Evolutionary conservation across 2,113 vertebrate species (phyloP), one percentile per base, ranked within the genome.

Genomic region (Merops nubicus): DNA sequence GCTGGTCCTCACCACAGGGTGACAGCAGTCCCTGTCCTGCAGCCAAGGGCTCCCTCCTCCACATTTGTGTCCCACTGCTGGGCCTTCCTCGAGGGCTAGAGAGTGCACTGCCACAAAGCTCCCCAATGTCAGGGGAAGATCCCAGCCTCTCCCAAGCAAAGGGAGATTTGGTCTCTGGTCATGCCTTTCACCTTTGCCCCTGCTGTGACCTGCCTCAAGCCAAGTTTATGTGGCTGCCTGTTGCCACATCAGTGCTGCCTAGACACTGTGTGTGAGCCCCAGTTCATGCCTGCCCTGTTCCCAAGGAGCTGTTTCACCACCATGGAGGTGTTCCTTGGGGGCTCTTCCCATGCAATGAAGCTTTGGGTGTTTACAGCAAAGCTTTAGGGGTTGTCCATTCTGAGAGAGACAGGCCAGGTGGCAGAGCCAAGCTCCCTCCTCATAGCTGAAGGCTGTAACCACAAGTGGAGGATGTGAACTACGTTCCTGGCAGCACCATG

Each of bases 201-300:
- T 15, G 16, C 38, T 42, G 45, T 25, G 82, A 53, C n/a, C 45
- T 74, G 60, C 53, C 53, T 25, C 75, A 62, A 11, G n/a, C n/a
- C 2, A 3, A 42, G 14, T 54, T 60, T 54, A 47, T 17, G 29
- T 34, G 20, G 38, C 29, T 60, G 67, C n/a, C 33, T 63, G 45
- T 50, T 78, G 18, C 36, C 43, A 65, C 14, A 18, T 31, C 59
- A 51, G 40, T 22, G 48, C 20, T 63, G 51, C 28, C 38, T 12
- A 29, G 28, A 19, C 0, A 2, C 21, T 36, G 22, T n/a, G 31
- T 36, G 47, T 0, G 12, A 12, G 15, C 6, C 42, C 62, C 42
- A 69, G 6, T 6, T 13, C 56, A n/a, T n/a, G 42, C 36, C 42
- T 23, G 69, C 22, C 9, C 3, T 36, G 8, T 29, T 43, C 36